Conservation (phyloP, 2,797 vertebrate species). For the Thalassophryne amazonica region DNA sequence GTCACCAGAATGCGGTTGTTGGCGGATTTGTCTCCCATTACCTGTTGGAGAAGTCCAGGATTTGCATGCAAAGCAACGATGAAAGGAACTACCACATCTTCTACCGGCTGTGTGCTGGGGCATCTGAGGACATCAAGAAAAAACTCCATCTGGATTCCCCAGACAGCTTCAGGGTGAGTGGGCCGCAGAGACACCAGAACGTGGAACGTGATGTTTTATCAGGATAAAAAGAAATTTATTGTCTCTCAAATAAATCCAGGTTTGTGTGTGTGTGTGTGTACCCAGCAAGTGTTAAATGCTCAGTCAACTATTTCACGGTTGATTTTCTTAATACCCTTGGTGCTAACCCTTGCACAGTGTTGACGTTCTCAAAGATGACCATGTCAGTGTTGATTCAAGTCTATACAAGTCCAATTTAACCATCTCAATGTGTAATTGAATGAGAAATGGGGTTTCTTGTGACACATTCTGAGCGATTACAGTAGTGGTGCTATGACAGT, state of each 20-base stretch:
- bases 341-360: too few relatives aligned
- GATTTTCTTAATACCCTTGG: too few relatives aligned
- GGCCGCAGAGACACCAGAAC: neutral
- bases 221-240: neutral
- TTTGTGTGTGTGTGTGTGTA: too few relatives aligned
- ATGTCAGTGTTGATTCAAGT: too few relatives aligned
- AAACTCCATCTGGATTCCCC: slow-evolving; percentile 92
- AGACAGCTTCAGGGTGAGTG: slow-evolving; percentile 93
- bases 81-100: slow-evolving; percentile 99
- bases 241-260: neutral
- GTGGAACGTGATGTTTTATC: neutral
- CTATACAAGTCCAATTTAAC: too few relatives aligned
- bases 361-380: too few relatives aligned
- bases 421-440: too few relatives aligned
- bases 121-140: slow-evolving; percentile 92
- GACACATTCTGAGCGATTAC: too few relatives aligned
- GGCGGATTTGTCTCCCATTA: slow-evolving; percentile 99
- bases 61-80: slow-evolving; percentile 96
- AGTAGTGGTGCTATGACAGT: too few relatives aligned
- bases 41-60: slow-evolving; percentile 96
- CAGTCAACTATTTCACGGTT: too few relatives aligned
- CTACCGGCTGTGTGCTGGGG: slow-evolving; percentile 95
- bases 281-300: too few relatives aligned
- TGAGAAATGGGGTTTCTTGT: too few relatives aligned
- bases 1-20: slow-evolving; percentile 87